Evolutionary conservation across 2,797 vertebrate species (phyloP).

Genomic region (Lagocephalus sceleratus): DNA sequence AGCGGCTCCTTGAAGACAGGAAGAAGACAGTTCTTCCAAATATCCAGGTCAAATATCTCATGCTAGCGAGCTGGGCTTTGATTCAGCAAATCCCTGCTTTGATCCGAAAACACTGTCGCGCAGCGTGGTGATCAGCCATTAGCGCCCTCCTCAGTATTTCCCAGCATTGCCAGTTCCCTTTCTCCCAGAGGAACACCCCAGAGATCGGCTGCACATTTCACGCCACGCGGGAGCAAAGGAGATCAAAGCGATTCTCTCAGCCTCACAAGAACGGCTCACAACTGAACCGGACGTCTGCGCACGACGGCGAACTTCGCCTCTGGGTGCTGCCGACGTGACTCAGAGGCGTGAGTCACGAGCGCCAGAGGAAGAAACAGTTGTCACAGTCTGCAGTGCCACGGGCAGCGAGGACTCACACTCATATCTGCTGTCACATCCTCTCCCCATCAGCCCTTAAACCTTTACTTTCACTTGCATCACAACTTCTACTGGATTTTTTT

Average conservation of each 20-base stretch:
- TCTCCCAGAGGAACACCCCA: too few relatives aligned
- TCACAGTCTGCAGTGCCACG: slow-evolving; percentile 32
- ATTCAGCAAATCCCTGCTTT: too few relatives aligned
- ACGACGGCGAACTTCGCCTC: slow-evolving; percentile 25
- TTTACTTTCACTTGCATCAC: neutral
- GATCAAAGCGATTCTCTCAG: neutral
- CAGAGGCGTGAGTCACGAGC: slow-evolving; percentile 39
- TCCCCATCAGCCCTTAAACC: neutral
- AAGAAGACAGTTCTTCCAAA: too few relatives aligned
- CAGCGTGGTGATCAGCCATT: too few relatives aligned
- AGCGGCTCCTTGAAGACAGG: too few relatives aligned
- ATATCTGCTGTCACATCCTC: slow-evolving; percentile 46
- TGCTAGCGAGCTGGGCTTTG: too few relatives aligned
- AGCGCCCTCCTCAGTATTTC: too few relatives aligned
- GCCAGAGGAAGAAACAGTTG: slow-evolving; percentile 43
- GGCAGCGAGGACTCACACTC: slow-evolving; percentile 26
- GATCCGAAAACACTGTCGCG: too few relatives aligned
- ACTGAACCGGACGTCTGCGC: slow-evolving; percentile 13
- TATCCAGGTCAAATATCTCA: too few relatives aligned
- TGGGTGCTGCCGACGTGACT: slow-evolving; percentile 40
- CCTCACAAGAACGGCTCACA: slow-evolving; percentile 1
- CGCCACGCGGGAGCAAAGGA: neutral
- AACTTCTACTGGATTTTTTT: neutral
- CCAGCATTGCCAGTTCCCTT: too few relatives aligned
- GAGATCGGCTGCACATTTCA: too few relatives aligned